These are phyloP conservation scores for Crotalus helleri DNA, from an alignment of 2,113 vertebrate species.

Conservation along the genomic window DNA sequence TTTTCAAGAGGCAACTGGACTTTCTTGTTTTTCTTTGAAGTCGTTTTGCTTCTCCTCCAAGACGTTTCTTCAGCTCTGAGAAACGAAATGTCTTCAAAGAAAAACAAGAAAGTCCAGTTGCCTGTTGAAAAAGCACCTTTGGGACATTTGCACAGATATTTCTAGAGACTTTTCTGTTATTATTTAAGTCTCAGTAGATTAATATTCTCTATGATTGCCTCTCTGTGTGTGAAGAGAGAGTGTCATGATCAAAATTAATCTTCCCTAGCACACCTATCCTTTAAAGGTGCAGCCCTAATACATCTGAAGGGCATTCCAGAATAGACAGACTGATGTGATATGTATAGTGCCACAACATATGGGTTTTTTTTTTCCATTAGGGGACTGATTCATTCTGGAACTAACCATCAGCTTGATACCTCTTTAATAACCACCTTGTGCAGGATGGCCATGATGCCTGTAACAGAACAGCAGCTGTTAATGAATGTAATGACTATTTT, in stretches of 20 bases:
- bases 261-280: neutral
- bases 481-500: conserved; percentile 11
- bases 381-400: conserved; percentile 22
- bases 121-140: neutral
- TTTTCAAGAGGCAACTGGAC: neutral
- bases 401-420: conserved; percentile 9
- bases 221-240: neutral
- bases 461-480: conserved; percentile 8
- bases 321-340: neutral
- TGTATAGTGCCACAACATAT: neutral
- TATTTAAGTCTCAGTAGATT: neutral
- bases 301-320: neutral
- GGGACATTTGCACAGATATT: conserved; percentile 1
- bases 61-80: neutral
- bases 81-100: neutral
- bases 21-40: neutral
- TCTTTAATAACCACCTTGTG: conserved; percentile 13
- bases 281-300: neutral
- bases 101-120: neutral
- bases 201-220: rapidly evolving
- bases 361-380: conserved; percentile 7
- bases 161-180: conserved; percentile 11
- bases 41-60: neutral
- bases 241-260: neutral
- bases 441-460: neutral